Conservation (phyloP, 2,888 invertebrate species). For the Cryptocephalus moraei region DNA sequence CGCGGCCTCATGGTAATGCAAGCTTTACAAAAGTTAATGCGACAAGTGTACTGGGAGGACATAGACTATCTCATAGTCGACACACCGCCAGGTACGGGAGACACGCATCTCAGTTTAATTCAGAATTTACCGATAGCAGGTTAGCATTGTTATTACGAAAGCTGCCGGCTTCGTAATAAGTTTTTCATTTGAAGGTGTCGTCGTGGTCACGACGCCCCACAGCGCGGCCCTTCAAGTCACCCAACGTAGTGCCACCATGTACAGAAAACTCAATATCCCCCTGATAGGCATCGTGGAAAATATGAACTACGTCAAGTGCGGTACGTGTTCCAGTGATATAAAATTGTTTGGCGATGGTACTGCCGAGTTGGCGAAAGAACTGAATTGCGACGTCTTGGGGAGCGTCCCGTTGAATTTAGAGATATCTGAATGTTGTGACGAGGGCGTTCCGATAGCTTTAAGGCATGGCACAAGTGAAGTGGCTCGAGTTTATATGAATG, state of each 20-base stretch:
- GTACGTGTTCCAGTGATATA: slow-evolving; percentile 63
- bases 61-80: slow-evolving; percentile 84
- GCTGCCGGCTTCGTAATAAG: neutral
- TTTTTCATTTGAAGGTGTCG: slow-evolving; percentile 47
- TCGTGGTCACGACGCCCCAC: slow-evolving; percentile 92
- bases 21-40: slow-evolving; percentile 73
- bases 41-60: slow-evolving; percentile 81
- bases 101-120: slow-evolving; percentile 82
- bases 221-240: slow-evolving; percentile 80
- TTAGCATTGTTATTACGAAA: slow-evolving; percentile 19
- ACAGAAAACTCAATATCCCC: slow-evolving; percentile 69
- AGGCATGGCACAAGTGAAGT: slow-evolving; percentile 43
- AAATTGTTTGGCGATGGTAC: slow-evolving; percentile 64
- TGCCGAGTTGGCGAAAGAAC: slow-evolving; percentile 48
- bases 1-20: slow-evolving; percentile 95
- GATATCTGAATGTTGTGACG: slow-evolving; percentile 60
- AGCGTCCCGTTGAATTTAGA: slow-evolving; percentile 63
- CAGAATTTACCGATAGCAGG: slow-evolving; percentile 83
- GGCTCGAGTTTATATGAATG: slow-evolving; percentile 19
- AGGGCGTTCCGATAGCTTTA: slow-evolving; percentile 65
- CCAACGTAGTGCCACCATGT: slow-evolving; percentile 78
- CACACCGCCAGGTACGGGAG: slow-evolving; percentile 95
- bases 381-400: slow-evolving; percentile 56
- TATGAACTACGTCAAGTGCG: slow-evolving; percentile 74
- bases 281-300: slow-evolving; percentile 85